A percentile compares a stretch with the other conserved stretches of the same genome.
phyloP scores from a whole-genome alignment of 1,140 invertebrate genomes.

The Pseudomyrmex dendroicus region DNA sequence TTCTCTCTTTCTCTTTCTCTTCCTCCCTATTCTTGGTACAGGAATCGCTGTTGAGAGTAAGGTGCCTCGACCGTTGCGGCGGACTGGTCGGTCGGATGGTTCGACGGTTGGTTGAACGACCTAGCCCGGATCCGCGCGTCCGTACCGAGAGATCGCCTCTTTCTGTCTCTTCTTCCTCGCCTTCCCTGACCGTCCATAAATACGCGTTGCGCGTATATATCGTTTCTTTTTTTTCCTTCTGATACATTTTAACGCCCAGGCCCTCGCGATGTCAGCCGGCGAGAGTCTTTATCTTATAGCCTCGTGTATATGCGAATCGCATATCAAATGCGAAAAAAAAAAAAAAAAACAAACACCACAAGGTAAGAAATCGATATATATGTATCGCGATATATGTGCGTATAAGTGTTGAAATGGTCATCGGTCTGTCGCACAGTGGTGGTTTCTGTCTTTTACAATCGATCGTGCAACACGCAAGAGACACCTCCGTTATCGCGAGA shows the following conservation, averaged over 20 bases:
- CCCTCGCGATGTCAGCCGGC: constrained; percentile 27
- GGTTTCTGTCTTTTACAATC: constrained; percentile 15
- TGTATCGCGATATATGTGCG: not conserved
- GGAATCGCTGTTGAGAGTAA: constrained; percentile 75
- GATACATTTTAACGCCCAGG: constrained; percentile 73
- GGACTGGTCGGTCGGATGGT: constrained; percentile 71
- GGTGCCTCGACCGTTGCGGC: constrained; percentile 70
- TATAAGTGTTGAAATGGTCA: not conserved
- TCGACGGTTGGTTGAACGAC: constrained; percentile 76
- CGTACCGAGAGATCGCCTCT: constrained; percentile 72
- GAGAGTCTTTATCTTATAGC: too few relatives aligned
- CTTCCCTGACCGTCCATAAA: constrained; percentile 68
- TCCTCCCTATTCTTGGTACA: constrained; percentile 43
- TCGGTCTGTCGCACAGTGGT: not conserved
- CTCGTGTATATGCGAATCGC: not conserved
- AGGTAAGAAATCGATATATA: not conserved
- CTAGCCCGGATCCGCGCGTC: constrained; percentile 76
- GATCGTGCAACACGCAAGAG: not conserved
- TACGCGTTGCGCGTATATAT: constrained; percentile 61
- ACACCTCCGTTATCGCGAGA: constrained; percentile 8
- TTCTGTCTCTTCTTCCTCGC: constrained; percentile 67
- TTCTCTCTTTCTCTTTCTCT: constrained; percentile 9
- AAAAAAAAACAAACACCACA: too few relatives aligned
- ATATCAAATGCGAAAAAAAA: too few relatives aligned
- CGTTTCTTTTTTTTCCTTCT: constrained; percentile 66